Evolutionary conservation across 1,140 invertebrate species (phyloP), one percentile per base, ranked within the genome.

Genomic region (Diachasma alloeum): DNA sequence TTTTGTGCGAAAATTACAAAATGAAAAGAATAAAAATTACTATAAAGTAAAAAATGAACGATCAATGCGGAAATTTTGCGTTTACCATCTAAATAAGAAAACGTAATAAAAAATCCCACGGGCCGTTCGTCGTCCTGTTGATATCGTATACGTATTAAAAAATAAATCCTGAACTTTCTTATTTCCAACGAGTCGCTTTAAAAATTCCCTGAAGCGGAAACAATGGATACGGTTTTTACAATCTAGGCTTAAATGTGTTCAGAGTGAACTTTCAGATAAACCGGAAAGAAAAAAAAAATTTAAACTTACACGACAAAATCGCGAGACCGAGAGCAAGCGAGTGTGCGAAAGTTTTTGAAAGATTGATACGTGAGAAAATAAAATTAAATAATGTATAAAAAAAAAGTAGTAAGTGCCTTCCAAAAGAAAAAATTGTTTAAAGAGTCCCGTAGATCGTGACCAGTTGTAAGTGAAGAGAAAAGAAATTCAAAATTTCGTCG

Each of bases 401-500:
- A 86, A 82, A 88, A 89, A 90, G 89, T 90, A 90, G 88, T 87
- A 90, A 90, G 89, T 90, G 89, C 89, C 89, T 90, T 90, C 87
- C 88, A 89, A 87, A 81, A 77, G 74, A 78, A 87, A 72, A 78
- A 77, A 81, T 79, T 77, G 84, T 75, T 82, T 88, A 85, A 88
- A 87, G 87, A 89, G 86, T 90, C 87, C 85, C 89, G 87, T 90
- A 90, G 88, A 90, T 88, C 89, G 88, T 87, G 89, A 89, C 88
- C 87, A 88, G 83, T 88, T 89, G 86, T 89, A 87, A 86, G 87
- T 87, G 83, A 87, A 31, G 31, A 31, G 31, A 31, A 31, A 85
- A 78, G 84, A 82, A 84, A 85, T 87, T 84, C 81, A 87, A 87
- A 88, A 88, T 87, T 87, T 37, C 66, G 36, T 36, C 84, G 81